Conservation (phyloP, 2,797 vertebrate species). For the Mormyrops attenuatus region DNA sequence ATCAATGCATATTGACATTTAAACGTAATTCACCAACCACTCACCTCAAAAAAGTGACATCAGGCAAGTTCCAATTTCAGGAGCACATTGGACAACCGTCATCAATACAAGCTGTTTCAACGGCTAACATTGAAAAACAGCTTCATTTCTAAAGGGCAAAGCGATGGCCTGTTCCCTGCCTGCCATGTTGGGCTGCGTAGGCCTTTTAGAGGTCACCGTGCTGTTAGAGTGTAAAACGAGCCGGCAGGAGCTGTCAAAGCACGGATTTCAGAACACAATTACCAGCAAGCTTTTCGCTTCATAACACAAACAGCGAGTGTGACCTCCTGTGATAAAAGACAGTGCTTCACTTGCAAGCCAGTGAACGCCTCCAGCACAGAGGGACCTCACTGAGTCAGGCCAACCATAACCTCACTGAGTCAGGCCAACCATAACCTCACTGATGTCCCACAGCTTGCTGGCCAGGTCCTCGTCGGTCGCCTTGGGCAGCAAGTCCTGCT, state of each 20-base stretch:
- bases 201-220: neutral
- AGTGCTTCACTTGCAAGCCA: neutral
- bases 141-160: neutral
- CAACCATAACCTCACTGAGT: conserved; percentile 90
- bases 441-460: conserved; percentile 87
- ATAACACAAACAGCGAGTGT: neutral
- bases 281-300: neutral
- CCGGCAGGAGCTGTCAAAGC: neutral
- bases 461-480: conserved; percentile 74
- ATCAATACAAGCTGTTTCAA: neutral
- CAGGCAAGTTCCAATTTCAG: neutral
- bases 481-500: conserved; percentile 74
- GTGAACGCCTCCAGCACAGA: neutral
- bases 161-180: neutral
- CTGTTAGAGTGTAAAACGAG: neutral
- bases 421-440: conserved; percentile 86
- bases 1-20: neutral
- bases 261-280: neutral
- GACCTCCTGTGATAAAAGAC: neutral
- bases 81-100: neutral
- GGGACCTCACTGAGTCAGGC: conserved; percentile 67
- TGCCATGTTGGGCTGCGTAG: neutral
- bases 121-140: neutral
- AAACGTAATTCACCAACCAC: neutral
- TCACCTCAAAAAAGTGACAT: neutral